Conservation (phyloP, 2,888 invertebrate species). For the Pandemis heparana region DNA sequence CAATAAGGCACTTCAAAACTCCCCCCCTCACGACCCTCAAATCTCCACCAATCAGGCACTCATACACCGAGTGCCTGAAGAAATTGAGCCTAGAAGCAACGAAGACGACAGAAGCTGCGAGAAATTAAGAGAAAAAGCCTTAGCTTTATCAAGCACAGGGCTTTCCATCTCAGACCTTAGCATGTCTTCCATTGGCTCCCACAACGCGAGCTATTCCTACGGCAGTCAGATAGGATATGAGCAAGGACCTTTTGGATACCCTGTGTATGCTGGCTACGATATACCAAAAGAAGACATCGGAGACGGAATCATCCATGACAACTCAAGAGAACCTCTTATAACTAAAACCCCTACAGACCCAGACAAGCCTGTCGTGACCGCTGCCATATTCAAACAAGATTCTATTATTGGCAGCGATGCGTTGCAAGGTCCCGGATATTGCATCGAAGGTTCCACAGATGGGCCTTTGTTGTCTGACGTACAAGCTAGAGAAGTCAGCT, state of each 20-base stretch:
- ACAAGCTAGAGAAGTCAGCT: slow-evolving; percentile 77
- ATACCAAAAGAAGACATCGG: slow-evolving; percentile 70
- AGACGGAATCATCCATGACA: slow-evolving; percentile 72
- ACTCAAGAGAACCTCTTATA: slow-evolving; percentile 80
- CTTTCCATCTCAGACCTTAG: slow-evolving; percentile 93
- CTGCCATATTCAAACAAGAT: slow-evolving; percentile 89
- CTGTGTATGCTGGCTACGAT: slow-evolving; percentile 86
- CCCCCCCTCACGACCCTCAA: slow-evolving; percentile 72
- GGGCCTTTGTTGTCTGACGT: slow-evolving; percentile 82
- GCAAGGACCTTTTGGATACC: slow-evolving; percentile 90
- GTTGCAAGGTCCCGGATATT: slow-evolving; percentile 77
- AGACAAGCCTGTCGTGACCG: slow-evolving; percentile 89
- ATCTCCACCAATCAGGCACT: slow-evolving; percentile 81
- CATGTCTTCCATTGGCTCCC: slow-evolving; percentile 89
- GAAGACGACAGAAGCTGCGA: slow-evolving; percentile 69
- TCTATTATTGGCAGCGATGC: slow-evolving; percentile 80
- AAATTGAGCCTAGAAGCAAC: slow-evolving; percentile 65
- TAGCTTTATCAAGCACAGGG: slow-evolving; percentile 89
- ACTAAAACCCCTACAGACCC: slow-evolving; percentile 80
- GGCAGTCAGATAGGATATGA: slow-evolving; percentile 93
- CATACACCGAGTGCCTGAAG: slow-evolving; percentile 77
- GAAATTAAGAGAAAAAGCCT: slow-evolving; percentile 72
- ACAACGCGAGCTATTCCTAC: slow-evolving; percentile 91
- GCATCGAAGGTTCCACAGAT: slow-evolving; percentile 82
- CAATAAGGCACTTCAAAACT: slow-evolving; percentile 68